phyloP scores from a whole-genome alignment of 1,140 invertebrate genomes.

The Ruditapes philippinarum region DNA sequence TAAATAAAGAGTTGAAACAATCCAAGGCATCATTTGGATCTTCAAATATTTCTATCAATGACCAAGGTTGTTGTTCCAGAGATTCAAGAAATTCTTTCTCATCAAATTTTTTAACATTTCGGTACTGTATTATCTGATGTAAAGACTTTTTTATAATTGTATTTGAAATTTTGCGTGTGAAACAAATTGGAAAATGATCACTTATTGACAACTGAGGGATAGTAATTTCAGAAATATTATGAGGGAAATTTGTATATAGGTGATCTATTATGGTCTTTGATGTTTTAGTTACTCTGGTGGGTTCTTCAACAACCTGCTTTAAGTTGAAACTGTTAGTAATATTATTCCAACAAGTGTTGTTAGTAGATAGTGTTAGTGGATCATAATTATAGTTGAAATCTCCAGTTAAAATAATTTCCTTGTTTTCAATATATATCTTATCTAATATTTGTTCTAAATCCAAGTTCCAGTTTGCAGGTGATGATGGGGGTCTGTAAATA shows the following conservation, averaged over 20 bases:
- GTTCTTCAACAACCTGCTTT: background rate
- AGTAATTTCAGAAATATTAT: background rate
- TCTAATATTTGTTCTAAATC: background rate
- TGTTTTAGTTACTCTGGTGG: background rate
- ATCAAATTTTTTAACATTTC: background rate
- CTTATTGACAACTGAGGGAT: background rate
- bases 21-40: constrained; percentile 4
- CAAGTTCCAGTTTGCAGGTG: background rate
- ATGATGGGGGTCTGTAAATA: constrained; percentile 3
- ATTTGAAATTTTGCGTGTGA: background rate
- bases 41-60: background rate
- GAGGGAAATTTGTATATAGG: background rate
- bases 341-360: background rate
- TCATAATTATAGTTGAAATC: constrained; percentile 2
- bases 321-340: background rate
- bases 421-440: background rate
- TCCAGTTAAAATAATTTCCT: background rate
- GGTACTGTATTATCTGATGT: background rate
- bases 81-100: background rate
- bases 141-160: background rate
- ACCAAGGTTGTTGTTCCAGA: background rate
- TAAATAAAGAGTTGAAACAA: no score
- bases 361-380: background rate
- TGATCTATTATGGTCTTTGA: background rate
- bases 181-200: constrained; percentile 16